phyloP scores from a whole-genome alignment of 2,888 invertebrate genomes.

The Osmoderma eremita region DNA sequence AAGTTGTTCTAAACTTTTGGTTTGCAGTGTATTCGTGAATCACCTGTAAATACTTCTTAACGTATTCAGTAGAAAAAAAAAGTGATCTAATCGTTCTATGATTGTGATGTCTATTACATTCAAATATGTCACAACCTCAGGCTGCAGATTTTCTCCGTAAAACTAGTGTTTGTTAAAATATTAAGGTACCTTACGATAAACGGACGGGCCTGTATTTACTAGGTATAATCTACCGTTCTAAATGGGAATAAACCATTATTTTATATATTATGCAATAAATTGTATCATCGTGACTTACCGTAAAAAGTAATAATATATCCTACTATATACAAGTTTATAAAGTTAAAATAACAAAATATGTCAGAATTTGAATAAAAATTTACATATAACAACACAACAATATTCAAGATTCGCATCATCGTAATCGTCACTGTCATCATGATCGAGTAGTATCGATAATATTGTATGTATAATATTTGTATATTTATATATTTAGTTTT shows the following conservation, averaged over 20 bases:
- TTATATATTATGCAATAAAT: conserved; percentile 11
- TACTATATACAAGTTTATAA: conserved; percentile 33
- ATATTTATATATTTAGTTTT: conserved; percentile 34
- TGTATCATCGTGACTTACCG: not conserved
- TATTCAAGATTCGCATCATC: conserved; percentile 40
- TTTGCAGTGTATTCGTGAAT: no score
- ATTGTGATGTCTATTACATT: no score
- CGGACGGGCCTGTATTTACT: no score
- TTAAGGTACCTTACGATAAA: no score
- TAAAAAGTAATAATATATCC: not conserved
- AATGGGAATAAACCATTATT: conserved; percentile 4
- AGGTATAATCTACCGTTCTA: no score
- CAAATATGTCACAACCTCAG: no score
- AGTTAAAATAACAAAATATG: conserved; percentile 39
- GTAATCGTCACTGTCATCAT: not conserved
- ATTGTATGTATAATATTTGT: conserved; percentile 18
- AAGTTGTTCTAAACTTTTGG: no score
- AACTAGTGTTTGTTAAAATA: no score
- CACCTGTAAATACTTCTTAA: no score
- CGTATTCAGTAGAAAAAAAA: no score
- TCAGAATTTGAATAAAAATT: conserved; percentile 41
- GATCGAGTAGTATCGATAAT: conserved; percentile 15
- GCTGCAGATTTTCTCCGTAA: no score
- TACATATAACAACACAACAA: conserved; percentile 42
- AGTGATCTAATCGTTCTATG: no score